Percentiles rank a stretch among this genome's conserved stretches.
These are phyloP conservation scores for Drosophila borborema DNA, from an alignment of 2,888 invertebrate species.

Conservation along the genomic window DNA sequence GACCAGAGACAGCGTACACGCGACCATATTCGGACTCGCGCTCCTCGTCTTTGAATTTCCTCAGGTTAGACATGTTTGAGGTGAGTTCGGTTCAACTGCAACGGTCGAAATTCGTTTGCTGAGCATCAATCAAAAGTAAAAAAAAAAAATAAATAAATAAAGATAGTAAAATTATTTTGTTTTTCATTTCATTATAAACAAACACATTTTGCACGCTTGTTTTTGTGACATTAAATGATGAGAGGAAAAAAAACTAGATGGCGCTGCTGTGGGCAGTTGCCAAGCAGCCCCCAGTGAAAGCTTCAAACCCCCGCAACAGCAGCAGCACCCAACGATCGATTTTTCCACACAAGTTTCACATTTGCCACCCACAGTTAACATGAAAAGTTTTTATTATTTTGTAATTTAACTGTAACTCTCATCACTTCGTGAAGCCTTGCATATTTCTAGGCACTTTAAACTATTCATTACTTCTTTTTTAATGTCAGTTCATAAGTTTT, in stretches of 20 bases:
- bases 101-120: conserved; percentile 56
- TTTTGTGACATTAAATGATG: conserved; percentile 10
- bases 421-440: conserved; percentile 1
- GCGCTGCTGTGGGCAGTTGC: conserved; percentile 60
- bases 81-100: conserved; percentile 52
- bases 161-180: background rate
- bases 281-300: conserved; percentile 67
- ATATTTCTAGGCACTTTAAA: conserved; percentile 17
- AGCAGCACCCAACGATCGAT: conserved; percentile 56
- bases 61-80: conserved; percentile 78
- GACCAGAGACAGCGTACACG: conserved; percentile 98
- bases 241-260: conserved; percentile 51
- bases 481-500: conserved; percentile 20
- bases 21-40: conserved; percentile 95
- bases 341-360: conserved; percentile 71
- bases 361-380: conserved; percentile 31
- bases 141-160: conserved; percentile 17
- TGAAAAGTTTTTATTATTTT: conserved; percentile 1
- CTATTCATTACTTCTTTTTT: conserved; percentile 7
- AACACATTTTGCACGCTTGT: conserved; percentile 60
- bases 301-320: conserved; percentile 59
- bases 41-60: conserved; percentile 88
- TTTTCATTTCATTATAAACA: conserved; percentile 52
- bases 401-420: conserved; percentile 19
- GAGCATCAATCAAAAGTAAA: conserved; percentile 12